These are phyloP conservation scores for Reticulitermes speratus DNA, from an alignment of 1,140 invertebrate genomes.

Conservation along the genomic window DNA sequence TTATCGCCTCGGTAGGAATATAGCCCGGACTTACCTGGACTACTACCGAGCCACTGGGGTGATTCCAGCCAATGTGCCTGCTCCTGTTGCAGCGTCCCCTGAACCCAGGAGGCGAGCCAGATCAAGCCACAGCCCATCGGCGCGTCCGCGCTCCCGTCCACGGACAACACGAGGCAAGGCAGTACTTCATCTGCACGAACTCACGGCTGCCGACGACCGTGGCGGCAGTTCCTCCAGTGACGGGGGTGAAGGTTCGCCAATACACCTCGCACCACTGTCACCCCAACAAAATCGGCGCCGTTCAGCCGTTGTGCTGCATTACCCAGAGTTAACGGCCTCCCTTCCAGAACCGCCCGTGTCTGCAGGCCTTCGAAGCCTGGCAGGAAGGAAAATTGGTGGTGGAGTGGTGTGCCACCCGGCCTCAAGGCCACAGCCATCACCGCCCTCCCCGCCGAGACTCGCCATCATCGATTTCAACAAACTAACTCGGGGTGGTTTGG, in stretches of 20 bases:
- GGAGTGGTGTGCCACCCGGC: conserved; percentile 35
- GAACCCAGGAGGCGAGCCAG: conserved; percentile 51
- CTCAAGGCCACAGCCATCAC: conserved; percentile 34
- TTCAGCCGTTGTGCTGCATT: conserved; percentile 26
- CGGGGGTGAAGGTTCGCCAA: not conserved
- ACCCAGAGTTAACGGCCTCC: not conserved
- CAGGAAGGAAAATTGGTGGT: conserved; percentile 42
- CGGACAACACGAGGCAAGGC: not conserved
- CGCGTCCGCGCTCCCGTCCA: conserved; percentile 42
- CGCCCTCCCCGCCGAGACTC: conserved; percentile 57
- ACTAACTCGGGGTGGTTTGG: conserved; percentile 60
- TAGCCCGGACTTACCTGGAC: conserved; percentile 73
- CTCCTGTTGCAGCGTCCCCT: conserved; percentile 49
- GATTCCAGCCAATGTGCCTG: conserved; percentile 57
- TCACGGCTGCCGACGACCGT: not conserved
- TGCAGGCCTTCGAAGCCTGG: conserved; percentile 24
- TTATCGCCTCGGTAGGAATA: conserved; percentile 71
- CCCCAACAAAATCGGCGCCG: not conserved
- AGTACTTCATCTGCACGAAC: not conserved
- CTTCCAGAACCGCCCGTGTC: conserved; percentile 12
- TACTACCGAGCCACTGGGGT: conserved; percentile 76
- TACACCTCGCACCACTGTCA: conserved; percentile 13
- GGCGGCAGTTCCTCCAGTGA: not conserved
- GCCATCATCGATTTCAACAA: conserved; percentile 73
- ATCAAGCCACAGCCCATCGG: conserved; percentile 51